phyloP scores from a whole-genome alignment of 2,113 vertebrate genomes.

The Calidris pugnax region DNA sequence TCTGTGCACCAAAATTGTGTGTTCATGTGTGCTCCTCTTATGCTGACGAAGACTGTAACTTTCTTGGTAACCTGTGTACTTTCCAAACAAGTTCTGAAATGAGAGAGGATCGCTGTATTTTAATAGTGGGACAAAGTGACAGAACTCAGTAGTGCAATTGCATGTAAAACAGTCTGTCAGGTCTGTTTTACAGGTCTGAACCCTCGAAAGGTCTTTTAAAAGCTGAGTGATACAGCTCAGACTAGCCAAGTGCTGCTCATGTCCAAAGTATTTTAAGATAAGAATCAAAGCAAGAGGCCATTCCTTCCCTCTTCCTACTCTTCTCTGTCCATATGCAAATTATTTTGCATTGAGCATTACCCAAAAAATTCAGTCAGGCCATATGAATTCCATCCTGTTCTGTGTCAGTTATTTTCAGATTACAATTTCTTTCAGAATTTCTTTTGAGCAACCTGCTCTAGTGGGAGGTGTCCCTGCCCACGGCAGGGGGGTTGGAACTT shows the following conservation, averaged over 20 bases:
- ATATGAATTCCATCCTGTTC: neutral
- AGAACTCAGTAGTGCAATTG: neutral
- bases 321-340: neutral
- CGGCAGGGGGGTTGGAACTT: no score
- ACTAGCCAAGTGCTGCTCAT: neutral
- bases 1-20: neutral
- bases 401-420: neutral
- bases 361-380: neutral
- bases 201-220: neutral
- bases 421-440: neutral
- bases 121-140: neutral
- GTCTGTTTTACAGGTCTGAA: neutral
- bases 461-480: no score
- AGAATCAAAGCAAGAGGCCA: neutral
- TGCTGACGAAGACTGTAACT: neutral
- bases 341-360: neutral
- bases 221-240: neutral
- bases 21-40: neutral
- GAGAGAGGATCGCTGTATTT: neutral
- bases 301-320: neutral
- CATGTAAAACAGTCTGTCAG: neutral
- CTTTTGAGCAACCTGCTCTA: neutral
- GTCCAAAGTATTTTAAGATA: neutral
- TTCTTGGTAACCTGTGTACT: neutral
- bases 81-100: neutral